Evolutionary conservation across 2,797 vertebrate genomes (phyloP), one percentile per base, ranked within the genome.

Genomic region (Pipistrellus pygmaeus): DNA sequence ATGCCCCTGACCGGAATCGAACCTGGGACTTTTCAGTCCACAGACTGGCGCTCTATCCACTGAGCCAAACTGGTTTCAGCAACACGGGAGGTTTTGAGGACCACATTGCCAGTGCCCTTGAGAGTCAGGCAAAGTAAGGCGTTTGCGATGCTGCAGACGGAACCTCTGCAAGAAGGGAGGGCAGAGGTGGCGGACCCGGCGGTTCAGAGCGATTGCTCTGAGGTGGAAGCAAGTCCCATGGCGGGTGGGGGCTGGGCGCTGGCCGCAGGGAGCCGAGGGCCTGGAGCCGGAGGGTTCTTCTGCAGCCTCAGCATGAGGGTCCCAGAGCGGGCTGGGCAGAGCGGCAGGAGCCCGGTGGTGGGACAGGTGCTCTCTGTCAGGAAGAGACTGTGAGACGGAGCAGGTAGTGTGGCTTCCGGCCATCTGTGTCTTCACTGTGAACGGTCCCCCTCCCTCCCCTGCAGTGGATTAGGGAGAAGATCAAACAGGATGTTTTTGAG

Each of bases 371-470:
- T 48, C 55, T 66, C 62, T 44, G 41, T 53, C 51, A 23, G 7
- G 4, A 68, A 53, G 51, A 64, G 60, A 38, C n/a, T 8, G 51
- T 23, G 55, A 48, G 46, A 48, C 46, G 13, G 46, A 32, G 8
- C 51, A 48, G 27, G 73, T 38, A 25, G 5, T 4, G 17, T 38
- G 5, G 27, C n/a, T 0, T 71, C 38, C 7, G 46, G 35, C 32
- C 68, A 21, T 62, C 30, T 5, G 10, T 18, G 53, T 55, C 71
- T 71, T 48, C n/a, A 9, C 25, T 25, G 10, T 27, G 46, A 62
- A 72, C 3, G 20, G 20, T 3, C 3, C 48, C 1, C 0, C 6
- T 5, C 17, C 6, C 8, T 3, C 23, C 46, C 27, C n/a, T 12
- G n/a, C 57, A 9, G 3, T 10, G 64, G 57, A 3, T 46, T 14